A percentile compares a stretch with the other conserved stretches of the same genome.
phyloP scores from a whole-genome alignment of 1,140 invertebrate species.

The Lepidurus apus region DNA sequence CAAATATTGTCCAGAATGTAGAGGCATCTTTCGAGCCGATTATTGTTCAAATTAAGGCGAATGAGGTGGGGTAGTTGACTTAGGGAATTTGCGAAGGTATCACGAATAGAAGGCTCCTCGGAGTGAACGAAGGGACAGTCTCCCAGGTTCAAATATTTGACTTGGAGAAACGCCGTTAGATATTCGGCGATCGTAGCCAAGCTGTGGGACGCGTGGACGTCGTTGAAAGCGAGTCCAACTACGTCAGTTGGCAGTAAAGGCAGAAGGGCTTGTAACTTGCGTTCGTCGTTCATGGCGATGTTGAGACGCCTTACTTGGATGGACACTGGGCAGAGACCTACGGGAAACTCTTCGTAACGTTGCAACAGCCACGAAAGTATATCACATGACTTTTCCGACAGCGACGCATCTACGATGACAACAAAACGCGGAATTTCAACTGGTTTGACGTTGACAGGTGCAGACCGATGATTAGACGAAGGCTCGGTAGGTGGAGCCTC shows the following conservation, averaged over 20 bases:
- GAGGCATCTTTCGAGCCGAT: constrained; percentile 22
- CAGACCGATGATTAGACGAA: not conserved
- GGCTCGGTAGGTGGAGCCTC: not conserved
- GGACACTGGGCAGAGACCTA: constrained; percentile 15
- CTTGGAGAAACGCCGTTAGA: constrained; percentile 3
- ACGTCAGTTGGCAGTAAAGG: constrained; percentile 20
- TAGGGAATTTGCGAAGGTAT: not conserved
- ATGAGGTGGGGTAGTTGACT: constrained; percentile 20
- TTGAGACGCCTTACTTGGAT: constrained; percentile 25
- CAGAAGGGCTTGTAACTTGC: constrained; percentile 23
- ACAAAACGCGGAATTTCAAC: constrained; percentile 26
- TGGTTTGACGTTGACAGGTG: not conserved
- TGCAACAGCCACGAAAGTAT: constrained; percentile 27
- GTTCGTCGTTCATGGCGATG: constrained; percentile 29
- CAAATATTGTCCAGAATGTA: not conserved
- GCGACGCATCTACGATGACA: constrained; percentile 23
- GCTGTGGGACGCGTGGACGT: constrained; percentile 25
- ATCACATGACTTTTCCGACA: constrained; percentile 34
- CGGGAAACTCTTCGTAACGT: constrained; percentile 31
- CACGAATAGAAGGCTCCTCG: not conserved
- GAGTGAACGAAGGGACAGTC: constrained; percentile 28
- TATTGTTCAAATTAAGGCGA: constrained; percentile 28
- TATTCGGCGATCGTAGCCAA: constrained; percentile 11
- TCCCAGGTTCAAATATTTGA: constrained; percentile 27
- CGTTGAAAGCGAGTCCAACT: constrained; percentile 27